Conservation (phyloP, 2,888 invertebrate species). For the Eucera pruinosa region DNA sequence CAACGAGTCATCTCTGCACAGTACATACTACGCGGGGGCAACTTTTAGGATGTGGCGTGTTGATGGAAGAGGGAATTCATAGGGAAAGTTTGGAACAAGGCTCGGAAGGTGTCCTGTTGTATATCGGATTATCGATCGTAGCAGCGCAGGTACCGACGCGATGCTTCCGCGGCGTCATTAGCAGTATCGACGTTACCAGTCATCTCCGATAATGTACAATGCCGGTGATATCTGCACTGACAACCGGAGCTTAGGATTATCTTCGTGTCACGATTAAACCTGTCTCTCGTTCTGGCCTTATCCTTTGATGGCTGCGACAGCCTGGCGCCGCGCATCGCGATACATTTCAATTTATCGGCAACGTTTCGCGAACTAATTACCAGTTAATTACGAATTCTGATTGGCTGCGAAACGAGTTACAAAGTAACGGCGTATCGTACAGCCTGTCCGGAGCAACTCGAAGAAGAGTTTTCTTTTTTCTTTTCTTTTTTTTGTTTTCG, state of each 20-base stretch:
- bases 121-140: slow-evolving; percentile 62
- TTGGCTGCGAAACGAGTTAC: not conserved
- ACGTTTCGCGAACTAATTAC: slow-evolving; percentile 49
- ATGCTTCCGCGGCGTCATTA: slow-evolving; percentile 65
- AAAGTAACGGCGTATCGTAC: not conserved
- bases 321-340: slow-evolving; percentile 7
- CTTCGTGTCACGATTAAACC: slow-evolving; percentile 66
- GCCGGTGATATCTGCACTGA: slow-evolving; percentile 60
- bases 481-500: no score
- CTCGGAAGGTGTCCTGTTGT: not conserved
- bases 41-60: no score
- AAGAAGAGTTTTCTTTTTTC: no score
- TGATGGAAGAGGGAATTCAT: no score
- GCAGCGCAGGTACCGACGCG: slow-evolving; percentile 22
- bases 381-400: slow-evolving; percentile 43
- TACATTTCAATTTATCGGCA: slow-evolving; percentile 40
- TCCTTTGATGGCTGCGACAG: slow-evolving; percentile 54
- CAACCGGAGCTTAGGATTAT: slow-evolving; percentile 69
- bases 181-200: slow-evolving; percentile 65
- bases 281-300: slow-evolving; percentile 52
- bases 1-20: no score
- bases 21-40: no score
- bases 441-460: no score
- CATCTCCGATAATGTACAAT: slow-evolving; percentile 64
- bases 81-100: slow-evolving; percentile 3